Conservation (phyloP, 2,888 invertebrate genomes). For the Pimpla rufipes region DNA sequence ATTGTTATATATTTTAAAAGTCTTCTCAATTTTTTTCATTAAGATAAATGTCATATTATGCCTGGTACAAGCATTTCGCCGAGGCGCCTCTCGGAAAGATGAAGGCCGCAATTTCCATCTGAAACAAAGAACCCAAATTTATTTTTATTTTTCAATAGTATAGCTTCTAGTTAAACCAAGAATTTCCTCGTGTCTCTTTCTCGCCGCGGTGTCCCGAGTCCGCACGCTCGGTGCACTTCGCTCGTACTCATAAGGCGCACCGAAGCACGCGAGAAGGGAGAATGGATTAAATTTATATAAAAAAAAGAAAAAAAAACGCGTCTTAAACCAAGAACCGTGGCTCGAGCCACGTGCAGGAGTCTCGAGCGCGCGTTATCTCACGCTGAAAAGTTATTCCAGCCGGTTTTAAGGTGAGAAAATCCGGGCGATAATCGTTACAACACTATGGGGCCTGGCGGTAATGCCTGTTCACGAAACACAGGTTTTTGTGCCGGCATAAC, state of each 20-base stretch:
- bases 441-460: neutral
- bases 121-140: too few species aligned
- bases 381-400: conserved; percentile 33
- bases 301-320: neutral
- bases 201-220: neutral
- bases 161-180: too few species aligned
- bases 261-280: conserved; percentile 27
- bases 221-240: conserved; percentile 6
- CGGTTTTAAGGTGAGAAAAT: conserved; percentile 36
- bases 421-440: conserved; percentile 41
- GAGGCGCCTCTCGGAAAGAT: too few species aligned
- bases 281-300: conserved; percentile 54
- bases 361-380: conserved; percentile 7
- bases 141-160: too few species aligned
- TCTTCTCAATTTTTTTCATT: too few species aligned
- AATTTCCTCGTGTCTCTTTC: neutral
- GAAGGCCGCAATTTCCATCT: too few species aligned
- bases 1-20: too few species aligned
- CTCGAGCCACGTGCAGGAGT: neutral
- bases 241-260: neutral
- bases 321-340: conserved; percentile 24
- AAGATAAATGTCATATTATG: too few species aligned
- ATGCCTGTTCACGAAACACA: conserved; percentile 22
- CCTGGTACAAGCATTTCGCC: too few species aligned
- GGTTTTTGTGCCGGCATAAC: neutral